Base-by-base conservation (phyloP, 2,888 invertebrate genomes). In the Dermolepida albohirtum region DNA sequence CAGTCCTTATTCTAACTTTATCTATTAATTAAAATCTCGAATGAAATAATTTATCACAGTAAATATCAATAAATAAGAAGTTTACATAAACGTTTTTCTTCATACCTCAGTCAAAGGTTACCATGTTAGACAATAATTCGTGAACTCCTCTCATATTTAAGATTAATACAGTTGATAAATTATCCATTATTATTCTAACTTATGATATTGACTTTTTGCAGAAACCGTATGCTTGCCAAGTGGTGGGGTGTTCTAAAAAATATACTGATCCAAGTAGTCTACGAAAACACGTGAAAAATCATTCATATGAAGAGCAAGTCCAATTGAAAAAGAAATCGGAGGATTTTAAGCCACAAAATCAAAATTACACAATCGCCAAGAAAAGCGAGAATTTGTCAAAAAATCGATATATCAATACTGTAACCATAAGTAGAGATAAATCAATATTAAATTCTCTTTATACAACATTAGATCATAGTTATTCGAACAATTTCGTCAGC, bases 231-330 rank as follows among this genome's bases (percentile, higher is more conserved):
- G 94, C 94, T 0, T 97, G 97, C 76, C 94, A 95, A 76, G 90
- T 94, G 14, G 84, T 87, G 0, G 96, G 95, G 1, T 97, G 97
- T 79, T 90, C 89, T 5, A 97, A 97, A 82, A 90, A 95, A 41
- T 97, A 97, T 85, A 97, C 97, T 0, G 97, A 97, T 81, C 97
- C 97, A 0, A 96, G 96, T 63, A 96, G 96, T 57, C 87, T 97
- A 0, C 87, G 97, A 40, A 97, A 97, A 79, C 97, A 97, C 84
- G 94, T 96, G 17, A 96, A 96, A 80, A 95, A 93, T 74, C 94
- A 95, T 74, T 79, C 79, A 0, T 73, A 74, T 71, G 82, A 82
- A 54, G 83, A 84, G 71, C 84, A 84, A 72, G 69, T 81, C 71
- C 79, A 80, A 70, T 73, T 84, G 5, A 84, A 84, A 71, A 78